Evolutionary conservation across 2,888 invertebrate species (phyloP), one percentile per base, ranked within the genome.

Genomic region (Salpingus planirostris): DNA sequence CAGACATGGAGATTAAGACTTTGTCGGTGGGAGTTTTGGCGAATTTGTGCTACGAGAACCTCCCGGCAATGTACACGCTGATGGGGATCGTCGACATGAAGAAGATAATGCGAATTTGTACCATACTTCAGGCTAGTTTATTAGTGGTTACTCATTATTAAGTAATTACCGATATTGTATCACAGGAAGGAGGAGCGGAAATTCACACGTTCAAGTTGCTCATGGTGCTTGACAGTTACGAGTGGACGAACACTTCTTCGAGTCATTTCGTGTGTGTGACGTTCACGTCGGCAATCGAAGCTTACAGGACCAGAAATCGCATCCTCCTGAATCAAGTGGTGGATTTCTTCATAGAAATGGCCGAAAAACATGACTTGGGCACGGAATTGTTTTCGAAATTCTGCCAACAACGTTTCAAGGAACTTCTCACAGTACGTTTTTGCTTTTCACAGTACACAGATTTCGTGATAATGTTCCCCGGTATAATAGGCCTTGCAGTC

Each of bases 41-140:
- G 1, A 87, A 87, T 65, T 62, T 87, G 2, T 86, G 85, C 57
- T 82, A 84, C 52, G 81, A 80, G 43, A 87, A 87, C 59, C 62
- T 81, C 35, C 78, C 82, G 1, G 83, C 81, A 0, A 70, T 84
- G 22, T 81, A 84, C 50, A 73, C 79, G 0, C 64, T 87, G 15
- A 74, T 82, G 67, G 72, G 80, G 39, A 76, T 76, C 3, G 75
- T 84, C 0, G 80, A 85, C 47, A 74, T 76, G 1, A 81, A 80
- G 54, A 69, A 72, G 38, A 77, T 82, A 59, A 65, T 80, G 21
- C 69, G 72, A 24, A 72, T 71, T 45, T 67, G 80, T 38, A 64
- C 78, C 15, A n/a, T n/a, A n/a, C n/a, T n/a, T n/a, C n/a, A n/a
- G n/a, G n/a, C n/a, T n/a, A n/a, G n/a, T n/a, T n/a, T n/a, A n/a